phyloP scores from a whole-genome alignment of 2,113 vertebrate genomes.

The Mustela nigripes region DNA sequence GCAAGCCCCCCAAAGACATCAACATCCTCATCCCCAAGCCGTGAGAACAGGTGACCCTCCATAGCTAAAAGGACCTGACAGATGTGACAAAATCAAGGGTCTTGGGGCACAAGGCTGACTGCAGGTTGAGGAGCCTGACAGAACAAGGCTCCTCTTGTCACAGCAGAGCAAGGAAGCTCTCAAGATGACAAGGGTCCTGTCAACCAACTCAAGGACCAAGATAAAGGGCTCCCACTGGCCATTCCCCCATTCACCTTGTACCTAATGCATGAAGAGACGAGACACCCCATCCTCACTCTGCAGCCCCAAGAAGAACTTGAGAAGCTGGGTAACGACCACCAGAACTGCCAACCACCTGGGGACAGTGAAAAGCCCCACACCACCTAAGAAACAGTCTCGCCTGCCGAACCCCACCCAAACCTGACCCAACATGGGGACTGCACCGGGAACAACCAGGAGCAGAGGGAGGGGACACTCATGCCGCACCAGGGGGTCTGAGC shows the following conservation, averaged over 20 bases:
- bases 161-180: neutral
- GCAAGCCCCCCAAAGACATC: fast-evolving
- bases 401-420: neutral
- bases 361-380: fast-evolving
- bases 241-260: neutral
- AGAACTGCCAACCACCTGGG: neutral
- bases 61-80: neutral
- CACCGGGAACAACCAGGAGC: neutral
- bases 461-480: fast-evolving
- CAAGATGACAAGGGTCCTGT: neutral
- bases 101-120: neutral
- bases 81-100: neutral
- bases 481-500: neutral
- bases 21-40: neutral
- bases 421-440: fast-evolving
- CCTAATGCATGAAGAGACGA: fast-evolving
- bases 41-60: neutral
- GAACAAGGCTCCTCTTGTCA: neutral
- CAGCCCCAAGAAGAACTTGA: too few relatives aligned
- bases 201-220: neutral
- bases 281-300: fast-evolving
- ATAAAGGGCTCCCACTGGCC: neutral
- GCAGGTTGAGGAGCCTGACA: neutral
- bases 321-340: neutral
- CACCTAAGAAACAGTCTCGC: too few relatives aligned